Conservation (phyloP, 1,140 invertebrate species). For the Babylonia areolata region DNA sequence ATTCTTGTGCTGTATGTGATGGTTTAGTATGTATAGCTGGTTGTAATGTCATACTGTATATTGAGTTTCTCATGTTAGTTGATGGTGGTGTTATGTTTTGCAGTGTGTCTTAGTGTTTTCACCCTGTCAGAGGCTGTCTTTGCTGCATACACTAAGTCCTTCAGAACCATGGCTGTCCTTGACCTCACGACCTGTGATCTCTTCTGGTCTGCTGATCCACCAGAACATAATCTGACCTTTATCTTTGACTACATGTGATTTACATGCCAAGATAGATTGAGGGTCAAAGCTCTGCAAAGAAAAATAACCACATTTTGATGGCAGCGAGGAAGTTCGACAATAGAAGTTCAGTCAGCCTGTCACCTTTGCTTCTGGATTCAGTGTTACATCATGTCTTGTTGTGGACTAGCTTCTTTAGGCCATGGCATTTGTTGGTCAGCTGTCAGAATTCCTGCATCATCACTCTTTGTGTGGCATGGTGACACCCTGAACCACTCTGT, state of each 20-base stretch:
- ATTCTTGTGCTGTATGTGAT: neutral
- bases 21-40: neutral
- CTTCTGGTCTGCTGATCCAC: neutral
- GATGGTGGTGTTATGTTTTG: neutral
- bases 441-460: too few species aligned
- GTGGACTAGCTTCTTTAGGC: neutral
- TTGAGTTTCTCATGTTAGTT: neutral
- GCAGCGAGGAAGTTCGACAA: neutral
- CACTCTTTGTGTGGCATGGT: too few species aligned
- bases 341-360: too few species aligned
- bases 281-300: neutral
- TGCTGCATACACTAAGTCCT: neutral
- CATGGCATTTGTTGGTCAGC: neutral
- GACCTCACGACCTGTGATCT: slow-evolving; percentile 17
- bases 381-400: neutral
- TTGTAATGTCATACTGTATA: neutral
- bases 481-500: too few species aligned
- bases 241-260: slow-evolving; percentile 1
- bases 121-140: neutral
- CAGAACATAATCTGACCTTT: neutral
- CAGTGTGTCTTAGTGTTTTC: neutral
- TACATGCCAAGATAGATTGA: neutral
- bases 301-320: slow-evolving; percentile 11
- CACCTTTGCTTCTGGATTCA: too few species aligned
- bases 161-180: slow-evolving; percentile 8